Evolutionary conservation across 2,888 invertebrate genomes (phyloP).

Genomic region (Elysia crispata): DNA sequence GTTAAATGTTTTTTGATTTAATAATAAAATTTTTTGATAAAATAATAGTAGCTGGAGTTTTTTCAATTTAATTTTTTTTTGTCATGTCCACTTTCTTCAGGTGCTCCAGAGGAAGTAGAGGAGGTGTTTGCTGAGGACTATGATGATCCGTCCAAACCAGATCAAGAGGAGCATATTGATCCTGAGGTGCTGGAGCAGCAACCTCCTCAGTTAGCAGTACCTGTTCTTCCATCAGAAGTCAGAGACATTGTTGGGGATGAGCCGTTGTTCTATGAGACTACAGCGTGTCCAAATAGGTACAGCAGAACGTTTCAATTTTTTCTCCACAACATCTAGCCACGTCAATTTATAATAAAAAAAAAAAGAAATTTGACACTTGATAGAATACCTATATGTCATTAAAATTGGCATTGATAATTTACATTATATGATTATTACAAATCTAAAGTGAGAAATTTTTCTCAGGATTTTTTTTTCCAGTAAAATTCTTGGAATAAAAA

Average conservation of each 20-base stretch:
- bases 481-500: no score
- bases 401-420: no score
- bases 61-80: neutral
- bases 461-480: no score
- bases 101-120: conserved; percentile 80
- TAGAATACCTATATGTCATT: no score
- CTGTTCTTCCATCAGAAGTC: conserved; percentile 13
- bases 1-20: neutral
- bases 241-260: conserved; percentile 47
- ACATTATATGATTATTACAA: no score
- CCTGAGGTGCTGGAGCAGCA: conserved; percentile 19
- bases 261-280: conserved; percentile 63
- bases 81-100: neutral
- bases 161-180: conserved; percentile 44
- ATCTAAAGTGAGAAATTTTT: no score
- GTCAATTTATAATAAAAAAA: no score
- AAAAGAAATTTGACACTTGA: no score
- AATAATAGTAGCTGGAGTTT: neutral
- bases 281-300: conserved; percentile 91
- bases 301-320: no score
- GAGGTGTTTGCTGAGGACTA: conserved; percentile 97
- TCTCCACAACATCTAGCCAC: no score
- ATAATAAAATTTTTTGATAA: no score
- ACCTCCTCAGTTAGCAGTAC: neutral
- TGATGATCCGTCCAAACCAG: conserved; percentile 81